phyloP scores from a whole-genome alignment of 2,113 vertebrate species.

The Brienomyrus brachyistius region DNA sequence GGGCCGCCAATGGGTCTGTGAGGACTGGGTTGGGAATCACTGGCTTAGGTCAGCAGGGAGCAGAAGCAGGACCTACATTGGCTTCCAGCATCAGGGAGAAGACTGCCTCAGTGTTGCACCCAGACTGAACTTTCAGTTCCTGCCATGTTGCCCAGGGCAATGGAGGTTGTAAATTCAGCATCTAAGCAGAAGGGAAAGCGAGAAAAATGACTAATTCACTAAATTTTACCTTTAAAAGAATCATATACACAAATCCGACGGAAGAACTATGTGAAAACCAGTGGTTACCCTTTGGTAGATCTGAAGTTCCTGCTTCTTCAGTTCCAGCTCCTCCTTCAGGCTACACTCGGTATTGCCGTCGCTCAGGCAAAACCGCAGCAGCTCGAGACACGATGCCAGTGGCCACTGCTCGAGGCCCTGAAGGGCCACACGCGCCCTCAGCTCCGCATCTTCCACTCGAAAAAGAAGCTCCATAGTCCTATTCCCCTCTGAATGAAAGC shows the following conservation, averaged over 20 bases:
- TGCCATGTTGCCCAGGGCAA: constrained; percentile 79
- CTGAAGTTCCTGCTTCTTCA: constrained; percentile 69
- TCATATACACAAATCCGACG: not conserved
- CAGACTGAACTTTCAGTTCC: constrained; percentile 71
- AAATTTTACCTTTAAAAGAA: not conserved
- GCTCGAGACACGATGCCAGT: constrained; percentile 71
- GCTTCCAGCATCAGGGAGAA: constrained; percentile 74
- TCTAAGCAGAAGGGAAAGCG: constrained; percentile 52
- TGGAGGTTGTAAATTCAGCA: constrained; percentile 66
- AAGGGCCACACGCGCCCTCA: constrained; percentile 73
- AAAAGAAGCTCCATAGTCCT: constrained; percentile 71
- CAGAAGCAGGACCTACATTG: constrained; percentile 58
- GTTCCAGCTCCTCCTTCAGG: constrained; percentile 61
- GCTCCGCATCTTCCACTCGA: constrained; percentile 63
- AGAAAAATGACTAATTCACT: not conserved
- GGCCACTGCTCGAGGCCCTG: constrained; percentile 78
- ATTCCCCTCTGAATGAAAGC: constrained; percentile 51
- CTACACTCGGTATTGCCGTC: constrained; percentile 52
- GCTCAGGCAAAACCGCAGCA: constrained; percentile 81
- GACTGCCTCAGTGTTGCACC: constrained; percentile 61
- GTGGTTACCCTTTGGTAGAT: constrained; percentile 75
- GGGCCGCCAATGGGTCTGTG: not conserved
- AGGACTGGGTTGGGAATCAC: not conserved
- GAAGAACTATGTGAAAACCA: not conserved
- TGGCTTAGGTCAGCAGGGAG: not conserved